These are phyloP conservation scores for Cancer borealis DNA, from an alignment of 2,888 invertebrate genomes.

Conservation along the genomic window DNA sequence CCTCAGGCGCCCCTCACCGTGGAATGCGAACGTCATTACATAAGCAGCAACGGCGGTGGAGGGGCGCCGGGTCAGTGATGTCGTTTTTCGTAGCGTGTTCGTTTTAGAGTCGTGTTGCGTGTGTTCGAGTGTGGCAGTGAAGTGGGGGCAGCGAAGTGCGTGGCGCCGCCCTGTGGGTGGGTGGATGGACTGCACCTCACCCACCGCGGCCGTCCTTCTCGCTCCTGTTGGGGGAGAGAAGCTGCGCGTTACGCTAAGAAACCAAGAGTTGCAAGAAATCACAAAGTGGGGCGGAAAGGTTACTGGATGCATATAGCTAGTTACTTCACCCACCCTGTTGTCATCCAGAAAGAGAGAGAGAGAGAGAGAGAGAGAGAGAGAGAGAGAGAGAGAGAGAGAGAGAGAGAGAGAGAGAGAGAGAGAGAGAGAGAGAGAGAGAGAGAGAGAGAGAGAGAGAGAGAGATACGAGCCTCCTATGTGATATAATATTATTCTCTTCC, in stretches of 20 bases:
- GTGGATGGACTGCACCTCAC: conserved; percentile 59
- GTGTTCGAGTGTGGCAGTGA: conserved; percentile 74
- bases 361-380: conserved; percentile 46
- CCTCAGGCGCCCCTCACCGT: conserved; percentile 13
- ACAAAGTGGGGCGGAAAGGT: not conserved
- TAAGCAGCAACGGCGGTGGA: conserved; percentile 14
- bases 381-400: conserved; percentile 46
- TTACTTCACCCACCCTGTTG: not conserved
- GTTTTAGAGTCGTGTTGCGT: conserved; percentile 69
- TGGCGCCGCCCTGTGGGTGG: conserved; percentile 61
- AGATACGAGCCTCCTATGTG: not conserved
- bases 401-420: conserved; percentile 40
- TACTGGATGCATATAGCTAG: not conserved
- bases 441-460: not conserved
- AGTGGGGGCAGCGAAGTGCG: conserved; percentile 67
- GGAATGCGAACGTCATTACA: not conserved
- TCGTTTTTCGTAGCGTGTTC: conserved; percentile 62
- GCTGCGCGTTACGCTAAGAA: not conserved
- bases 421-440: conserved; percentile 10
- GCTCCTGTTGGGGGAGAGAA: not conserved
- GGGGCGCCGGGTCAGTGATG: conserved; percentile 59
- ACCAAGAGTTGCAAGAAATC: not conserved
- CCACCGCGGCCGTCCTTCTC: conserved; percentile 72
- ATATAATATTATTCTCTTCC: too few species aligned
- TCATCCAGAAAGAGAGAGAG: conserved; percentile 17